Conservation (phyloP, 2,888 invertebrate species). For the Agrypnus murinus region DNA sequence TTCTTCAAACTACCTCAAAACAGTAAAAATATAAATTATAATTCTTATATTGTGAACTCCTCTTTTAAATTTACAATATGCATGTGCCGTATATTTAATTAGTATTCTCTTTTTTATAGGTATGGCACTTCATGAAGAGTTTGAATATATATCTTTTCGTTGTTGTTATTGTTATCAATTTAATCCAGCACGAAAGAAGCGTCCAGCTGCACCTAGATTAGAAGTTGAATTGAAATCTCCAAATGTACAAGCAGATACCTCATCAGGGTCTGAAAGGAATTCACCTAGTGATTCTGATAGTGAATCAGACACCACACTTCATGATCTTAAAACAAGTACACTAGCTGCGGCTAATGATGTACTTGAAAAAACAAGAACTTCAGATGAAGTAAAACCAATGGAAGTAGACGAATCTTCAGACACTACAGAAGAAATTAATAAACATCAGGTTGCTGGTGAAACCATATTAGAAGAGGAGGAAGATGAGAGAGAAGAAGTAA, state of each 20-base stretch:
- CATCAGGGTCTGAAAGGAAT: constrained; percentile 66
- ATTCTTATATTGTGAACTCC: too few relatives aligned
- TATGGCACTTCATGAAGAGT: constrained; percentile 83
- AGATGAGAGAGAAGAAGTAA: not conserved
- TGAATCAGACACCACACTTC: constrained; percentile 44
- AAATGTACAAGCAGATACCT: constrained; percentile 50
- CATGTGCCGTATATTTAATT: too few relatives aligned
- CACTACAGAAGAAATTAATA: not conserved
- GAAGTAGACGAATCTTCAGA: not conserved
- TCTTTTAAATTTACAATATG: too few relatives aligned
- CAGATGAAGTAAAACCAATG: not conserved
- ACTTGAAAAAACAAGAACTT: not conserved
- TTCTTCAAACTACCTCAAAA: too few relatives aligned
- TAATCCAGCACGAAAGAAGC: constrained; percentile 92
- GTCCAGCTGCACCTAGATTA: constrained; percentile 84
- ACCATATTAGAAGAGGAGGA: not conserved
- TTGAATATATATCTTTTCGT: constrained; percentile 85
- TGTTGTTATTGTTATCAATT: constrained; percentile 93
- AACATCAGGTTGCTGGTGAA: not conserved
- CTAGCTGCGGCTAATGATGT: not conserved
- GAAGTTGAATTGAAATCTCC: constrained; percentile 60
- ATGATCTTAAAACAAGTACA: not conserved
- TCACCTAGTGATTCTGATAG: constrained; percentile 60
- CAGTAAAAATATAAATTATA: too few relatives aligned
- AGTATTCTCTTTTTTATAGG: constrained; percentile 70